Evolutionary conservation across 2,113 vertebrate genomes (phyloP).

Genomic region (Phylloscopus trochilus): DNA sequence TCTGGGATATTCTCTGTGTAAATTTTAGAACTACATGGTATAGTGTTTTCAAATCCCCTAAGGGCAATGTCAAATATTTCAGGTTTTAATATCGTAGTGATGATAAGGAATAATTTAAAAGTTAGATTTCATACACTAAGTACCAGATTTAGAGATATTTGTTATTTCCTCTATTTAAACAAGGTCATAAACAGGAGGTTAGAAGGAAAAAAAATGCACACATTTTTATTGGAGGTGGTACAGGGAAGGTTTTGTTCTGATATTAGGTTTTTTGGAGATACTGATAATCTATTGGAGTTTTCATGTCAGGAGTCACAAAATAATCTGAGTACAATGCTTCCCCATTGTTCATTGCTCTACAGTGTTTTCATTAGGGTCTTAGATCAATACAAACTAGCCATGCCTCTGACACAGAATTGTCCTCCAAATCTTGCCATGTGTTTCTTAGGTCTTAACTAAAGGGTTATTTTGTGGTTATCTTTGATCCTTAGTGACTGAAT

Average conservation of each 20-base stretch:
- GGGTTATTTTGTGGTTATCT: background rate
- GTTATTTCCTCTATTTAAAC: background rate
- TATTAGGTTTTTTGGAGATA: fast-evolving
- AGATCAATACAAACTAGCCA: background rate
- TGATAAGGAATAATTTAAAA: background rate
- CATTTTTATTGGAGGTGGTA: background rate
- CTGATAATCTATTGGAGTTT: background rate
- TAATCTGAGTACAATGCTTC: background rate
- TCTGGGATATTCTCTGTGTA: background rate
- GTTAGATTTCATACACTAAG: background rate
- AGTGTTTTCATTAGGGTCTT: background rate
- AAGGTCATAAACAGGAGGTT: background rate
- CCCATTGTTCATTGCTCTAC: background rate
- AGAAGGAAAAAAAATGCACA: background rate
- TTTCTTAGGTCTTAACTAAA: background rate
- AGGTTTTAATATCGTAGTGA: background rate
- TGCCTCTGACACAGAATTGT: background rate
- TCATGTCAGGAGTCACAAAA: background rate
- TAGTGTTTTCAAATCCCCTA: background rate
- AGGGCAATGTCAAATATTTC: background rate
- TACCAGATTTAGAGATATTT: background rate
- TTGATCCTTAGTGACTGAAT: background rate
- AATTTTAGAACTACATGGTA: background rate
- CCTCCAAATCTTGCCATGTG: background rate
- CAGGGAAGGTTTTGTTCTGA: background rate